Conservation (phyloP, 1,140 invertebrate genomes). For the Frieseomelitta varia region DNA sequence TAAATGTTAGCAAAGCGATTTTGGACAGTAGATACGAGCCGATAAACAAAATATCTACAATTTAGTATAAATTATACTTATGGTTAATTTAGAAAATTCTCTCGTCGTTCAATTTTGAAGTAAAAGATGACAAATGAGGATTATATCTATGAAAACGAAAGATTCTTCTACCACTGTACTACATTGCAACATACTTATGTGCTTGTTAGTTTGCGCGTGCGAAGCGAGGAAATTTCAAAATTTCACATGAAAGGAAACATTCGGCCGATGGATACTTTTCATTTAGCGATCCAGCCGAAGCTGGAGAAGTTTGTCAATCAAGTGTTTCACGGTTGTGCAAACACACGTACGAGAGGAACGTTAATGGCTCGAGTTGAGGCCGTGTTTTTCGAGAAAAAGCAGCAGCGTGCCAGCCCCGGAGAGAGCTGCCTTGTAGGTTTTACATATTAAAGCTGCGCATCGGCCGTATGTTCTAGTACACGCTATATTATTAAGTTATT, state of each 20-base stretch:
- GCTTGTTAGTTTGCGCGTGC: no score
- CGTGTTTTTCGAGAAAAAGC: conserved; percentile 7
- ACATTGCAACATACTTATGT: no score
- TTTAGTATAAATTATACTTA: no score
- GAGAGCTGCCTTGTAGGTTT: conserved; percentile 30
- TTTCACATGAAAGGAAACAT: not conserved
- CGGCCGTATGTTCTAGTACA: conserved; percentile 20
- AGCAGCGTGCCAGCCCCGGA: no score
- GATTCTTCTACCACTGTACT: no score
- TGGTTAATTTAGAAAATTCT: no score
- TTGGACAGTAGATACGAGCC: no score
- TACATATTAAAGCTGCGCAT: conserved; percentile 26
- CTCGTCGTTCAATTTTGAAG: no score
- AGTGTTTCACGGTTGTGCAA: conserved; percentile 20
- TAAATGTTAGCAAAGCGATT: no score
- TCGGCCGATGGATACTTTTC: not conserved
- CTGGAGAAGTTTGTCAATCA: not conserved
- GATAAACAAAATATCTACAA: no score
- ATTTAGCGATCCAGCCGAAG: not conserved
- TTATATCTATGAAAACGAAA: no score
- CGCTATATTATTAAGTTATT: conserved; percentile 47
- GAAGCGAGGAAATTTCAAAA: not conserved
- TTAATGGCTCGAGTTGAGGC: conserved; percentile 21
- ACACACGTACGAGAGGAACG: conserved; percentile 3
- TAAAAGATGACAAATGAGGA: no score